phyloP scores from a whole-genome alignment of 2,888 invertebrate genomes.

The Argyra leucocephala region DNA sequence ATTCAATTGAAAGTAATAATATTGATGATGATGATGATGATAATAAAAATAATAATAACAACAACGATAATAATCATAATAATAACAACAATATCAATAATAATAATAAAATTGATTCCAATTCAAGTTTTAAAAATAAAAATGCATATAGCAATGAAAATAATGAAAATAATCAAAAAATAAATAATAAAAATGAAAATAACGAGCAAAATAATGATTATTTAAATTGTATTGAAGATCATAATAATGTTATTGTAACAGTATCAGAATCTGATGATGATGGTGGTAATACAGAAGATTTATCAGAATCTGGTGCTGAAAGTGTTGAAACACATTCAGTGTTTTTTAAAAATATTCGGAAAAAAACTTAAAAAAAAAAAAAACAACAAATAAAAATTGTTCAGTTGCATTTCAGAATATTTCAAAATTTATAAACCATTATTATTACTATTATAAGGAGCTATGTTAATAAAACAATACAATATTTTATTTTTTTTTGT shows the following conservation, averaged over 20 bases:
- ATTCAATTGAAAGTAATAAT: slow-evolving; percentile 29
- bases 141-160: slow-evolving; percentile 16
- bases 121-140: neutral
- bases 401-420: no score
- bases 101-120: neutral
- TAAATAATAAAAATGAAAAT: slow-evolving; percentile 31
- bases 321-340: slow-evolving; percentile 81
- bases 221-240: slow-evolving; percentile 24
- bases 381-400: no score
- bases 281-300: slow-evolving; percentile 67
- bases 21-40: neutral
- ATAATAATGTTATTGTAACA: slow-evolving; percentile 34
- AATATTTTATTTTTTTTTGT: no score
- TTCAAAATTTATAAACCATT: no score
- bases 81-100: slow-evolving; percentile 13
- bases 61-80: slow-evolving; percentile 21
- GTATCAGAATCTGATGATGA: slow-evolving; percentile 47
- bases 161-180: slow-evolving; percentile 24
- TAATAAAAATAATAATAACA: slow-evolving; percentile 16
- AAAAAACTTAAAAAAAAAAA: slow-evolving; percentile 27
- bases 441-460: no score
- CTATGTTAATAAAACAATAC: no score
- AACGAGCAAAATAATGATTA: slow-evolving; percentile 31
- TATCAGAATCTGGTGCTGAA: slow-evolving; percentile 79
- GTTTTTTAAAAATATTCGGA: slow-evolving; percentile 66